Percentiles rank a stretch among this genome's conserved stretches.
These are phyloP conservation scores for Alentia gelatinosa DNA, from an alignment of 2,888 invertebrate genomes.

Conservation along the genomic window DNA sequence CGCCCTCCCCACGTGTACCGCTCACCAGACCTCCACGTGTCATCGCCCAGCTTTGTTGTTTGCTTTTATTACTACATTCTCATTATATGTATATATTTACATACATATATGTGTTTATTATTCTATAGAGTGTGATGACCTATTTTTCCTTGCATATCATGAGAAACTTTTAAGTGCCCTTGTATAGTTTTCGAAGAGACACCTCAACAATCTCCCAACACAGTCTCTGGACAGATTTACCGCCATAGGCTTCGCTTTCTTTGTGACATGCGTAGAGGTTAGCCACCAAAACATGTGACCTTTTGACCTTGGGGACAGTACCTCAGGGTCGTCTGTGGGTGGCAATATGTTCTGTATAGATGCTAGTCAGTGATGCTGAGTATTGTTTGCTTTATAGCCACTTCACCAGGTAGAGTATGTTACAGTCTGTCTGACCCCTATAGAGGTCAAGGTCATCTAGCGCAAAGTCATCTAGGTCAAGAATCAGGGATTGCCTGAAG, in stretches of 20 bases:
- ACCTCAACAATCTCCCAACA: no score
- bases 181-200: no score
- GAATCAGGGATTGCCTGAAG: no score
- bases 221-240: no score
- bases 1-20: not conserved
- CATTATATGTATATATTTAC: not conserved
- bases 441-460: not conserved
- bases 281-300: not conserved
- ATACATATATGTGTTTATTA: not conserved
- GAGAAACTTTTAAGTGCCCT: no score
- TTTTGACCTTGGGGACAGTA: not conserved
- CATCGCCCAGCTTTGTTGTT: constrained; percentile 13
- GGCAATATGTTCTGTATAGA: not conserved
- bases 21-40: not conserved
- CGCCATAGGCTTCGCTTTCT: constrained; percentile 21
- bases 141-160: no score
- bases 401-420: not conserved
- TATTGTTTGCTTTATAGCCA: not conserved
- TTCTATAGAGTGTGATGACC: no score
- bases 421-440: no score
- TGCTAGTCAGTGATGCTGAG: not conserved
- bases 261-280: not conserved
- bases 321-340: not conserved
- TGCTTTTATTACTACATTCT: constrained; percentile 4
- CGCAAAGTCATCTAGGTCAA: no score